Evolutionary conservation across 2,888 invertebrate species (phyloP).

Genomic region (Polydesmus complanatus): DNA sequence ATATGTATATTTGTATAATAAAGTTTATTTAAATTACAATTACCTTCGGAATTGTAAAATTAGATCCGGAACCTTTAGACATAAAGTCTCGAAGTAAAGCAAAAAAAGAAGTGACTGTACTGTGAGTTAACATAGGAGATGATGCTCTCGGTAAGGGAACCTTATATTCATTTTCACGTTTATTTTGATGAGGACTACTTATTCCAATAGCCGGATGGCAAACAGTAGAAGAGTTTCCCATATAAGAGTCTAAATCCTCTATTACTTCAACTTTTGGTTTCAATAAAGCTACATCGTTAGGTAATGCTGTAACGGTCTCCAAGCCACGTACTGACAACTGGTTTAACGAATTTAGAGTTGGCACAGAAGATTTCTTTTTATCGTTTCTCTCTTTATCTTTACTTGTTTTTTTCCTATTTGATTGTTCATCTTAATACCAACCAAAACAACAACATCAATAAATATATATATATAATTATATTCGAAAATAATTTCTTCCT

Average conservation of each 20-base stretch:
- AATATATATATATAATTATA: too few relatives aligned
- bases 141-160: constrained; percentile 21
- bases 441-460: neutral
- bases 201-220: too few relatives aligned
- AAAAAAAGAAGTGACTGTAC: constrained; percentile 71
- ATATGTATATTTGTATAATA: neutral
- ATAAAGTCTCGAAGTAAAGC: constrained; percentile 76
- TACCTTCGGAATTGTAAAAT: constrained; percentile 51
- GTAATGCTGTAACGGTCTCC: neutral
- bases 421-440: constrained; percentile 3
- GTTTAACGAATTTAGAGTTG: neutral
- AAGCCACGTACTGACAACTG: neutral
- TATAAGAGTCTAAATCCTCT: neutral
- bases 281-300: neutral
- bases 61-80: constrained; percentile 62
- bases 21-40: constrained; percentile 3
- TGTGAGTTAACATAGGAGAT: constrained; percentile 52
- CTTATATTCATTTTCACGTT: too few relatives aligned
- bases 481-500: neutral
- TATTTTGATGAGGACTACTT: too few relatives aligned
- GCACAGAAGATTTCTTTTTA: constrained; percentile 5
- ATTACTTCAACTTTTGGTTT: neutral
- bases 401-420: constrained; percentile 6
- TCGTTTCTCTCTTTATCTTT: constrained; percentile 13
- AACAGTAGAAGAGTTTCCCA: neutral